phyloP scores from a whole-genome alignment of 2,888 invertebrate genomes.

The Stenotaenia linearis region DNA sequence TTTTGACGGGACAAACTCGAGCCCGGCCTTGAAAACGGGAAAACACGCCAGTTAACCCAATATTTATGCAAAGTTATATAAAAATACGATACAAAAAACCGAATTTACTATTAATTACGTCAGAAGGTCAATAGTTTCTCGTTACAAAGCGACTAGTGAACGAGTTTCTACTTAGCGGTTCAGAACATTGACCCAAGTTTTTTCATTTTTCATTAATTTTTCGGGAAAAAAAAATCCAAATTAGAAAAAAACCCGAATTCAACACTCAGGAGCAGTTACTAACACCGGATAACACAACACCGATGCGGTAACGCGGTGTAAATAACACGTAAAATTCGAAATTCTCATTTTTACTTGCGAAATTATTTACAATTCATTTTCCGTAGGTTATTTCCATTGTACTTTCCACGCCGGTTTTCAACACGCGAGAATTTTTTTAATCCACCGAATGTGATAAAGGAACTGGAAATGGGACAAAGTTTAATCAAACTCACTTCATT shows the following conservation, averaged over 20 bases:
- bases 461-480: constrained; percentile 13
- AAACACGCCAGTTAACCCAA: background rate
- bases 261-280: no score
- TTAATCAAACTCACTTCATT: background rate
- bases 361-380: background rate
- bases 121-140: background rate
- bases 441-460: background rate
- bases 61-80: background rate
- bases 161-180: background rate
- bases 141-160: background rate
- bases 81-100: background rate
- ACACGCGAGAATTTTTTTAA: background rate
- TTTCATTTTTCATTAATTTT: background rate
- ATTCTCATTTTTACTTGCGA: background rate
- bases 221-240: no score
- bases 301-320: no score
- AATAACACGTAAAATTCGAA: no score
- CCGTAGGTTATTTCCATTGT: background rate
- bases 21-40: background rate
- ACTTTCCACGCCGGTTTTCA: background rate
- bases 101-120: background rate
- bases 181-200: background rate
- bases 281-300: no score
- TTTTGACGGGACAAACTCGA: background rate
- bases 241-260: no score